These are phyloP conservation scores for Machimus atricapillus DNA, from an alignment of 2,888 invertebrate genomes.

Conservation along the genomic window DNA sequence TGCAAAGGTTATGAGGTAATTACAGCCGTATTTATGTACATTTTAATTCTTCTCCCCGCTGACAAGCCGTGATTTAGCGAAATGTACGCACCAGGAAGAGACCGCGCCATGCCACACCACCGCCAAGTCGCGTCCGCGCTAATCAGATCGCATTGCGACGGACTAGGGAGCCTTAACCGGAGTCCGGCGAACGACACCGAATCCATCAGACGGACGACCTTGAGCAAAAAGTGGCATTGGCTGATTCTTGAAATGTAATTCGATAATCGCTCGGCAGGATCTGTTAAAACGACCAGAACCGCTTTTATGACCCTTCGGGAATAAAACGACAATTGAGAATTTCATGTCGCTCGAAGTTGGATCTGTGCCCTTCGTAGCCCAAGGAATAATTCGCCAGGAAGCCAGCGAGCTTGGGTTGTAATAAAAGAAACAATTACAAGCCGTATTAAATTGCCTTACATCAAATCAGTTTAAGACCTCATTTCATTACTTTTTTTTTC, in stretches of 20 bases:
- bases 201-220: background rate
- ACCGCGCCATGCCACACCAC: background rate
- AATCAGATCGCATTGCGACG: background rate
- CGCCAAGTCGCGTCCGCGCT: background rate
- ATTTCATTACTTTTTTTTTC: background rate
- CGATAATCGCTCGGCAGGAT: background rate
- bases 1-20: background rate
- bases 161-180: background rate
- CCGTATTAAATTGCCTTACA: background rate
- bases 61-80: background rate
- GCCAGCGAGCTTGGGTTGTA: background rate
- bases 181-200: background rate
- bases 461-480: background rate
- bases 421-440: background rate
- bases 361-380: background rate
- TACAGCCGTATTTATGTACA: background rate
- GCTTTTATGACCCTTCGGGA: background rate
- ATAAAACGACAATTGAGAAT: background rate
- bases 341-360: background rate
- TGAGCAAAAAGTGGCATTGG: background rate
- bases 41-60: background rate
- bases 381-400: background rate
- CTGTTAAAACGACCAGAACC: background rate
- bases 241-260: background rate
- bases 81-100: background rate